A percentile compares a stretch with the other conserved stretches of the same genome.
Evolutionary conservation across 2,113 vertebrate genomes (phyloP).

Genomic region (Psettodes erumei): DNA sequence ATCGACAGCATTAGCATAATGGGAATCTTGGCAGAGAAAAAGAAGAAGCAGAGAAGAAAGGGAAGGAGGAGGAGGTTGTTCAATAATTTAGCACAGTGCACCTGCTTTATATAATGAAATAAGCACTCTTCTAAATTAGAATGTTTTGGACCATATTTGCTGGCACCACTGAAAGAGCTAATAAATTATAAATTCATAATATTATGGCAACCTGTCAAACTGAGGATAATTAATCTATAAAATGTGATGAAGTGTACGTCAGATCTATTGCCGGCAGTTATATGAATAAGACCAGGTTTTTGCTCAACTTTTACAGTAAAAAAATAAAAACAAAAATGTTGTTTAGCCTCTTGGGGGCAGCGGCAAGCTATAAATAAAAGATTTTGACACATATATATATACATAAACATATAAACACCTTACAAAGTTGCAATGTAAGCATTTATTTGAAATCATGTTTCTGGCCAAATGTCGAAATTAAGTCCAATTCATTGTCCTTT

Average conservation of each 20-base stretch:
- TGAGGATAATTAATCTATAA: neutral
- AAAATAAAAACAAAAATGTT: neutral
- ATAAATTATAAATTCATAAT: neutral
- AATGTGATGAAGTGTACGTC: neutral
- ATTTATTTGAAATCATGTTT: neutral
- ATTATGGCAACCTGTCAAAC: neutral
- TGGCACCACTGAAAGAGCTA: neutral
- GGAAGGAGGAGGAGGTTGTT: slow-evolving; percentile 27
- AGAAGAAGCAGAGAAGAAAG: slow-evolving; percentile 39
- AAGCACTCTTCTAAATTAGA: slow-evolving; percentile 26
- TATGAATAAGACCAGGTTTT: neutral
- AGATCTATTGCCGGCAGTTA: neutral
- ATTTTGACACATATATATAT: neutral
- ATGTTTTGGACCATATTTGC: neutral
- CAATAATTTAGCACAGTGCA: slow-evolving; percentile 65
- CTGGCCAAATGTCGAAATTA: neutral
- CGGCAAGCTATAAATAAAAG: neutral
- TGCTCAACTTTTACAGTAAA: neutral
- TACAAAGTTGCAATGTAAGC: neutral
- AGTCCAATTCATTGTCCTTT: neutral
- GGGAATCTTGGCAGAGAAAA: slow-evolving; percentile 48
- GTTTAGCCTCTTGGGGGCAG: neutral
- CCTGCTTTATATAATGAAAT: slow-evolving; percentile 42
- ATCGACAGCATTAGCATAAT: slow-evolving; percentile 51
- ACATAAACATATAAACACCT: neutral